A percentile compares a stretch with the other conserved stretches of the same genome.
These are phyloP conservation scores for Ceratothoa steindachneri DNA, from an alignment of 2,888 invertebrate species.

Conservation along the genomic window DNA sequence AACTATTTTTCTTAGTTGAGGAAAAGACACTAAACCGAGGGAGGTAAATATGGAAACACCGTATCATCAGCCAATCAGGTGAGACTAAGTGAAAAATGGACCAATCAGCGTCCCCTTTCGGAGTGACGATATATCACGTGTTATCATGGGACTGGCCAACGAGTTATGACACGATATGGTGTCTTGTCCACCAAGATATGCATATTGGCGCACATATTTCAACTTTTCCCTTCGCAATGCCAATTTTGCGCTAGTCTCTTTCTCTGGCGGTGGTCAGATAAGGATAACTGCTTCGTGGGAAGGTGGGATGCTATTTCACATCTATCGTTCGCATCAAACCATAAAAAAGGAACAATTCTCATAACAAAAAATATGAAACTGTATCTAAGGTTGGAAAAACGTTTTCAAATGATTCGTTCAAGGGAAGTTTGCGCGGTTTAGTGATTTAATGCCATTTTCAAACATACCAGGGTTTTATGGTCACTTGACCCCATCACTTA, in stretches of 20 bases:
- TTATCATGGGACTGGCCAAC: constrained; percentile 33
- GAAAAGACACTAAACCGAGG: constrained; percentile 2
- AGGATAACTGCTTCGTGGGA: constrained; percentile 32
- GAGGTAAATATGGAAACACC: constrained; percentile 7
- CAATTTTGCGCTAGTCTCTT: constrained; percentile 32
- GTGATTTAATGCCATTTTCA: constrained; percentile 24
- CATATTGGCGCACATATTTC: constrained; percentile 41
- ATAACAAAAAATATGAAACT: constrained; percentile 7
- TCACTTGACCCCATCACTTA: constrained; percentile 1
- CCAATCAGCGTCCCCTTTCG: constrained; percentile 32
- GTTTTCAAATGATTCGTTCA: constrained; percentile 12
- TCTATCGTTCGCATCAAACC: constrained; percentile 10
- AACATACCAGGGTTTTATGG: background rate
- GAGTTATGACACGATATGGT: constrained; percentile 39
- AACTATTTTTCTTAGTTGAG: background rate
- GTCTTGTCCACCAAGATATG: constrained; percentile 40
- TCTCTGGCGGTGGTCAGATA: constrained; percentile 37
- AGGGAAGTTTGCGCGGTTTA: constrained; percentile 29
- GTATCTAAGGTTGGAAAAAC: constrained; percentile 2
- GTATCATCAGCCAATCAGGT: constrained; percentile 12
- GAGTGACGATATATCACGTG: constrained; percentile 35
- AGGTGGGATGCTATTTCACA: constrained; percentile 12
- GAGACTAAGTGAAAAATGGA: constrained; percentile 7
- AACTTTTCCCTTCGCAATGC: constrained; percentile 21
- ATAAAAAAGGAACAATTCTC: constrained; percentile 11